Conservation (phyloP, 2,113 vertebrate species). For the Recurvirostra avosetta region DNA sequence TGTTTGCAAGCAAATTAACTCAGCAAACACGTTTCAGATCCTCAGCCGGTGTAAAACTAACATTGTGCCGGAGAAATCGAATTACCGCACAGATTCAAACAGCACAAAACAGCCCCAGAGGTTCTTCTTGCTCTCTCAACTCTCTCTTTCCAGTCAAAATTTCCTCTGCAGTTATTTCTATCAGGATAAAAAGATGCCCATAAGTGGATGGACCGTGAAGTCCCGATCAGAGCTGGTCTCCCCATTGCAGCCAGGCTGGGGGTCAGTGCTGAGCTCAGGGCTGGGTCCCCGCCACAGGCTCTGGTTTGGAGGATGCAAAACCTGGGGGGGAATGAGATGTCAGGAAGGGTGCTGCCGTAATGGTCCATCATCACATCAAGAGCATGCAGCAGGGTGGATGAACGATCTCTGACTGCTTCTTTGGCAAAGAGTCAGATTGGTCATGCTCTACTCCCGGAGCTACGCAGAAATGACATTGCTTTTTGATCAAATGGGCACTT, state of each 20-base stretch:
- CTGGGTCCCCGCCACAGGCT: background rate
- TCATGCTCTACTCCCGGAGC: background rate
- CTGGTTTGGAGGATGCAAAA: background rate
- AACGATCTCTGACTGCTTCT: background rate
- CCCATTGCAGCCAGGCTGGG: background rate
- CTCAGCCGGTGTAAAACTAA: background rate
- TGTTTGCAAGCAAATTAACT: slow-evolving; percentile 34
- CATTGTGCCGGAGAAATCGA: background rate
- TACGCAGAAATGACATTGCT: background rate
- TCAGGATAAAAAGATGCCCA: background rate
- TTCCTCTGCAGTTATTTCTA: background rate
- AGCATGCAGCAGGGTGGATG: background rate
- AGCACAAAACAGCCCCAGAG: background rate
- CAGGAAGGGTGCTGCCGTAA: background rate
- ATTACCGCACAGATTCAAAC: background rate
- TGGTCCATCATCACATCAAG: rapidly evolving
- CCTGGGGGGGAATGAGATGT: background rate
- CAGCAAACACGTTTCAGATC: background rate
- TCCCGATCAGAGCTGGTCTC: background rate
- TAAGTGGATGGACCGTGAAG: background rate
- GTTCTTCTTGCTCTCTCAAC: background rate
- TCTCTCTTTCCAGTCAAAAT: background rate
- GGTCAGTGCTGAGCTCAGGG: background rate
- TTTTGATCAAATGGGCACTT: background rate
- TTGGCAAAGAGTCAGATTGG: background rate